Conservation (phyloP, 2,888 invertebrate species). For the Tholera decimalis region DNA sequence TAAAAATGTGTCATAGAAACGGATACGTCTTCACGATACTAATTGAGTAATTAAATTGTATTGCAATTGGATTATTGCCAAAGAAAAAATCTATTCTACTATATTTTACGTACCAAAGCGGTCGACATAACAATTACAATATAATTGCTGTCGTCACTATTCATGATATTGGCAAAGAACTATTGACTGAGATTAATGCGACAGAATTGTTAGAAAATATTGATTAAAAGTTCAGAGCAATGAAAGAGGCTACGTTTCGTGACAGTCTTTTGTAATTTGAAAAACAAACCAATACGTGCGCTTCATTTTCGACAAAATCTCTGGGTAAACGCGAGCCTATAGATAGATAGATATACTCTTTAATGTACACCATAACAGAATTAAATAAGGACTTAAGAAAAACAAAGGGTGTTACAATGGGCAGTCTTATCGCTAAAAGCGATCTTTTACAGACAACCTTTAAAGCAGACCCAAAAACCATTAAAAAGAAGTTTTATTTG, state of each 20-base stretch:
- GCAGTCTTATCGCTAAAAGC: too few species aligned
- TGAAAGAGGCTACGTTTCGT: not conserved
- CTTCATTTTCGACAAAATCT: too few species aligned
- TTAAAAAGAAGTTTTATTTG: too few species aligned
- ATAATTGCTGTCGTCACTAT: not conserved
- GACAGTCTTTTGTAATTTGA: not conserved
- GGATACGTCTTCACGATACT: conserved; percentile 4
- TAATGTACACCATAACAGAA: too few species aligned
- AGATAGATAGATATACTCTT: too few species aligned
- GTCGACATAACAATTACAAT: conserved; percentile 4
- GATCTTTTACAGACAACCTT: too few species aligned
- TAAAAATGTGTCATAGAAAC: conserved; percentile 4
- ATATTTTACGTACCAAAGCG: conserved; percentile 9
- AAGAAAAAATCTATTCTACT: conserved; percentile 5
- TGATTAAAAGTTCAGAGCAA: not conserved
- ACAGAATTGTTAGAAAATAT: not conserved
- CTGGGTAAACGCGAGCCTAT: too few species aligned
- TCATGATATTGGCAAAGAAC: not conserved
- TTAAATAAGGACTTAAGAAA: too few species aligned
- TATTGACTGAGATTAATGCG: not conserved
- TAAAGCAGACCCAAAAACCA: too few species aligned
- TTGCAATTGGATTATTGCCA: conserved; percentile 34
- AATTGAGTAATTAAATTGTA: conserved; percentile 30
- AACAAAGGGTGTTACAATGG: too few species aligned
- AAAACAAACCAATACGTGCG: too few species aligned